A percentile compares a stretch with the other conserved stretches of the same genome.
These are phyloP conservation scores for Lateolabrax maculatus DNA, from an alignment of 2,797 vertebrate genomes.

Conservation along the genomic window DNA sequence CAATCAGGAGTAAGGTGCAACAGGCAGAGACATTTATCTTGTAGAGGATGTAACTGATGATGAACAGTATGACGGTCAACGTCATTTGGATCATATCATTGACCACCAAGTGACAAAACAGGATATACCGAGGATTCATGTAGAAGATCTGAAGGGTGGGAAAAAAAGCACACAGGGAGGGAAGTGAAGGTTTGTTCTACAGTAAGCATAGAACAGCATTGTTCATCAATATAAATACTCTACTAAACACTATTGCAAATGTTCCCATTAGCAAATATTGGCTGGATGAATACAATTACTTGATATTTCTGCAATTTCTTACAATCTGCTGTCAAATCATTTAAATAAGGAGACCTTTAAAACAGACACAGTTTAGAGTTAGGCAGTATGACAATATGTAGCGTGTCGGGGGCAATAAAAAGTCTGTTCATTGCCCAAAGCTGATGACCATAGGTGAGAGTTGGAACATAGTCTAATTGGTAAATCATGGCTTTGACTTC, in stretches of 20 bases:
- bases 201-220: not conserved
- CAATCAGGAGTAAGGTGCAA: constrained; percentile 62
- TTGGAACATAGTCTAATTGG: too few relatives aligned
- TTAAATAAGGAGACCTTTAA: too few relatives aligned
- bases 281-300: not conserved
- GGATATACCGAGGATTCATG: constrained; percentile 80
- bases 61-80: constrained; percentile 53
- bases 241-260: not conserved
- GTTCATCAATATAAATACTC: not conserved
- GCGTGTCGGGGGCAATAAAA: too few relatives aligned
- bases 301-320: not conserved
- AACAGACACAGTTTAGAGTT: too few relatives aligned
- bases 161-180: not conserved
- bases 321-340: not conserved
- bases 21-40: constrained; percentile 72
- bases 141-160: constrained; percentile 66
- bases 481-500: too few relatives aligned
- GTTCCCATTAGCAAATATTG: not conserved
- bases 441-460: too few relatives aligned
- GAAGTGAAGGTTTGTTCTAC: not conserved
- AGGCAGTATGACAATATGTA: too few relatives aligned
- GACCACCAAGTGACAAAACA: constrained; percentile 82
- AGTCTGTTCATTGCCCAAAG: too few relatives aligned
- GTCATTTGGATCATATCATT: constrained; percentile 83
- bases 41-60: constrained; percentile 71